Conservation (phyloP, 2,888 invertebrate species). For the Yponomeuta sedellus region DNA sequence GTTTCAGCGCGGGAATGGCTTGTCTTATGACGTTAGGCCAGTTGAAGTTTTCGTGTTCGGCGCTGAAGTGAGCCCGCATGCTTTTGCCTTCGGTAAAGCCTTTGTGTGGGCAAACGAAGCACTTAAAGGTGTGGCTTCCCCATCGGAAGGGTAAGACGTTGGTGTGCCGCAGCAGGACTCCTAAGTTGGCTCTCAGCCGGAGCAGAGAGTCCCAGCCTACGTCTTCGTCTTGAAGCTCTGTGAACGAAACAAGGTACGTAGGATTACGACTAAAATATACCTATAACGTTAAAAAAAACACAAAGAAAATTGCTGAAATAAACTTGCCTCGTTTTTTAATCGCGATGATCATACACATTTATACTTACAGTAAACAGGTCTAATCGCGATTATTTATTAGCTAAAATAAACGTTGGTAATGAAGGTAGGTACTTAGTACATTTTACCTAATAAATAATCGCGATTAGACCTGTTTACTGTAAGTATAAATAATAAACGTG, state of each 20-base stretch:
- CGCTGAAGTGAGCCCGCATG: conserved; percentile 3
- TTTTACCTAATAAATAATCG: no score
- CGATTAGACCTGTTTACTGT: no score
- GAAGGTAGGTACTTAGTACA: no score
- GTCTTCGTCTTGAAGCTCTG: not conserved
- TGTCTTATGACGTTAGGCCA: not conserved
- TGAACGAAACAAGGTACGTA: not conserved
- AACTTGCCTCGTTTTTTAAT: no score
- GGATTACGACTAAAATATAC: no score
- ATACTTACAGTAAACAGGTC: no score
- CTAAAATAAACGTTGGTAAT: no score
- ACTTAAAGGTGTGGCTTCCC: conserved; percentile 22
- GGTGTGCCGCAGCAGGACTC: conserved; percentile 17
- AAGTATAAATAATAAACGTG: no score
- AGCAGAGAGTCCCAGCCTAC: not conserved
- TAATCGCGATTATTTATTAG: no score
- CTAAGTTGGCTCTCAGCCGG: conserved; percentile 2
- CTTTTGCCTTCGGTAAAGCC: conserved; percentile 13
- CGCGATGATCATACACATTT: no score
- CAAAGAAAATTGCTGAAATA: no score
- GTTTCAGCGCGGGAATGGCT: not conserved
- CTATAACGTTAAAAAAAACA: no score
- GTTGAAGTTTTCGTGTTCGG: conserved; percentile 16
- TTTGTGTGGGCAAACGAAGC: conserved; percentile 20
- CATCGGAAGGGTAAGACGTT: conserved; percentile 21